Percentiles rank a stretch among this genome's conserved stretches.
Conservation (phyloP, 2,888 invertebrate genomes). For the Lasius fuliginosus region DNA sequence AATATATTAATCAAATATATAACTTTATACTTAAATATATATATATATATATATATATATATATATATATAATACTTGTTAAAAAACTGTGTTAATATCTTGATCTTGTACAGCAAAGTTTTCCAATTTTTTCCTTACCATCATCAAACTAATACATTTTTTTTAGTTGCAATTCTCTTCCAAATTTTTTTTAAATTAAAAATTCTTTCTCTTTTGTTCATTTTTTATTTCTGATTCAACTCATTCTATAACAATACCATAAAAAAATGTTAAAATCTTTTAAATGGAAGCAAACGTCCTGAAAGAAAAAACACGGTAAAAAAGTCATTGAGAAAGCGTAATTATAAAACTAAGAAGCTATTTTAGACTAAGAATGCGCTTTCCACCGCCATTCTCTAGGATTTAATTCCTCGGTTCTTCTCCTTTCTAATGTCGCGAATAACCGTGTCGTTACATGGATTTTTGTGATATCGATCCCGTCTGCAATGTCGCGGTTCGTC, state of each 20-base stretch:
- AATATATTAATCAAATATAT: neutral
- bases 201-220: neutral
- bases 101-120: neutral
- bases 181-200: neutral
- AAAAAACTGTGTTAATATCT: neutral
- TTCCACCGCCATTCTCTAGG: constrained; percentile 12
- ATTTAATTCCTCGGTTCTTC: constrained; percentile 19
- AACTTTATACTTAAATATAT: neutral
- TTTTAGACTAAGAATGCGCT: constrained; percentile 26
- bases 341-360: constrained; percentile 40
- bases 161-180: neutral
- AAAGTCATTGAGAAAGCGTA: neutral
- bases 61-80: neutral
- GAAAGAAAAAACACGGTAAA: neutral
- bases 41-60: no score
- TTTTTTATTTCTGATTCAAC: no score
- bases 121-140: neutral
- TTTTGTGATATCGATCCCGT: constrained; percentile 43
- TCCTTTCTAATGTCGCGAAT: constrained; percentile 35
- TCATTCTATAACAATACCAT: neutral
- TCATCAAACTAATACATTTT: neutral
- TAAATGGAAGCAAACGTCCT: neutral
- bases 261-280: constrained; percentile 4
- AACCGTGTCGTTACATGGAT: constrained; percentile 46
- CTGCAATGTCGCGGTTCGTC: constrained; percentile 40